Evolutionary conservation across 2,113 vertebrate genomes (phyloP), one percentile per base, ranked within the genome.

Genomic region (Haliaeetus leucogaster): DNA sequence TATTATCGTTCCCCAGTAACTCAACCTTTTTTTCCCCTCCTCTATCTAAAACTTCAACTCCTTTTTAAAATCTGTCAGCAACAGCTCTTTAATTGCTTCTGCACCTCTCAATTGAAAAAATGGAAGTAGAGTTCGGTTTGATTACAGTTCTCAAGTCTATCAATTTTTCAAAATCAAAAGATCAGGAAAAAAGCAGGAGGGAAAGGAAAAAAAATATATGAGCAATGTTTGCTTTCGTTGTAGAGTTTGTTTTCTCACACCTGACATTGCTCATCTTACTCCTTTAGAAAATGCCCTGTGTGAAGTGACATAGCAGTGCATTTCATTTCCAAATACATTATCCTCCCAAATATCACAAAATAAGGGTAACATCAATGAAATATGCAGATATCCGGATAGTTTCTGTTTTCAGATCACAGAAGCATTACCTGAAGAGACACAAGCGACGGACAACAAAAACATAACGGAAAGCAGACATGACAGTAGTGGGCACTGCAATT

Each of bases 401-500:
- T 78, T 55, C 42, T 76, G 61, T 22, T 53, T 82, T 77, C 65
- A 79, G 56, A 93, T 85, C 3, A 17, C 47, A 77, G 36, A 70
- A 52, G 12, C n/a, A 11, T 71, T 32, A 84, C 68, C 61, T 82
- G 71, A 89, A 90, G 52, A 83, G 19, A 83, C 56, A 82, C 10
- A 12, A 88, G 32, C 2, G 19, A 78, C 30, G 66, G 63, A 93
- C 36, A 72, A 72, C 14, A 74, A 81, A 86, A 90, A 18, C 26
- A 5, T 45, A 71, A 90, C 50, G 30, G 34, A 68, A 86, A 84
- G 48, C 56, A 91, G 48, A 76, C 25, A 20, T 66, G 65, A 91
- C 86, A 84, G 89, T 63, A 93, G 95, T 82, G 86, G 94, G 93
- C 96, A 94, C 86, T 93, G 81, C 84, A 73, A 95, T 94, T 95